Percentiles rank a stretch among this genome's conserved stretches.
Evolutionary conservation across 2,888 invertebrate species (phyloP).

Genomic region (Lepidocyrtoides sp.): DNA sequence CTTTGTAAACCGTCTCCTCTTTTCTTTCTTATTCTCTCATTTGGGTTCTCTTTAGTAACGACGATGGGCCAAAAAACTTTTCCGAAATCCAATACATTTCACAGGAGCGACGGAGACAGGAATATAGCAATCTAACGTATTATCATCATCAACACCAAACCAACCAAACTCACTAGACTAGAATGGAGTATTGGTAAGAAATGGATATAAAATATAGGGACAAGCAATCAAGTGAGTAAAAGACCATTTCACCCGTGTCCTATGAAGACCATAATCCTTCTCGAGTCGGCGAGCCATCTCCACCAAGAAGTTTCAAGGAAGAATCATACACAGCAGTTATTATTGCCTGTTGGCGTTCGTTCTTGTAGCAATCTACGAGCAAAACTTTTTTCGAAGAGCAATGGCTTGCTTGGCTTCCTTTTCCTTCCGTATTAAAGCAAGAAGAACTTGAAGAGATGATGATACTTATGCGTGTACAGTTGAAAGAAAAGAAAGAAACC

Average conservation of each 20-base stretch:
- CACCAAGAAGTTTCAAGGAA: not conserved
- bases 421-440: constrained; percentile 35
- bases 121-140: constrained; percentile 34
- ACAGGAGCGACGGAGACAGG: not conserved
- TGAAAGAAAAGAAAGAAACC: constrained; percentile 23
- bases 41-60: constrained; percentile 25
- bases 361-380: not conserved
- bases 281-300: not conserved
- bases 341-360: constrained; percentile 21
- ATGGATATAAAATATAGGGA: constrained; percentile 6
- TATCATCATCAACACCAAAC: not conserved
- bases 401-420: not conserved
- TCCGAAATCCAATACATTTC: constrained; percentile 65
- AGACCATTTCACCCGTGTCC: not conserved
- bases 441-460: constrained; percentile 22
- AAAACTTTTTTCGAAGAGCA: constrained; percentile 9
- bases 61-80: constrained; percentile 54
- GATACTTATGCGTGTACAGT: constrained; percentile 9
- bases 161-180: not conserved
- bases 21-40: constrained; percentile 12
- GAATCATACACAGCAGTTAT: not conserved
- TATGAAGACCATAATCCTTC: constrained; percentile 33
- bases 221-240: constrained; percentile 59
- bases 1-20: constrained; percentile 35
- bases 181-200: not conserved